Base-by-base conservation (phyloP, 2,888 invertebrate species). In the Julus scandinavius region DNA sequence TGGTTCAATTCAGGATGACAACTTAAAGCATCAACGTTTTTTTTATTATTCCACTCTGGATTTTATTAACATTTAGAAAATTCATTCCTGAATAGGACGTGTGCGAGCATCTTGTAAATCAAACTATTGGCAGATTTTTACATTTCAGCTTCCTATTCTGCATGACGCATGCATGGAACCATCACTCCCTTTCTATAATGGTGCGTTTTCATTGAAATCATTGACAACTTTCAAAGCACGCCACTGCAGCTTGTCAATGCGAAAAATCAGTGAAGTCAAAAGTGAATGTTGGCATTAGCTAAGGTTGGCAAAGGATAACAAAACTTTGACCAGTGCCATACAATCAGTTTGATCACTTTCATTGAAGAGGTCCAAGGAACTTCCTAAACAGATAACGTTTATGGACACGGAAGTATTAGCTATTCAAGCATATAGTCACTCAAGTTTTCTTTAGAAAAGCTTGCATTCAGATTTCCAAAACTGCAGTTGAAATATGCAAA, bases 1-100 rank as follows among this genome's bases (percentile, higher is more conserved):
- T 72, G 72, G 72, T 72, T 72, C 72, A 72, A 72, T 72, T 72
- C 72, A 72, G 72, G 72, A 72, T 72, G 72, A 72, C 72, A 72
- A 29, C 72, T 72, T 72, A 29, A 72, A 72, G 72, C 72, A 72
- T 72, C 72, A 29, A 20, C 6, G n/a, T 72, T 72, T 29, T 72
- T 72, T 72, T 49, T 49, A 29, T 29, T 29, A 49, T 49, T 72
- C 72, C 72, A 9, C 72, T n/a, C n/a, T 72, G 9, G 72, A 72
- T 72, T 72, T 72, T 72, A 72, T 72, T 72, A 72, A 72, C 72
- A 72, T 72, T 72, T 72, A n/a, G 29, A 29, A 72, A 72, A 72
- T 72, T 72, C 72, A 9, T 72, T 72, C 72, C 72, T 72, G 29
- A 72, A 72, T 29, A 72, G 72, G 72, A 72, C 72, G 29, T 72